phyloP scores from a whole-genome alignment of 2,113 vertebrate species.

The Petrocephalus microphthalmus region DNA sequence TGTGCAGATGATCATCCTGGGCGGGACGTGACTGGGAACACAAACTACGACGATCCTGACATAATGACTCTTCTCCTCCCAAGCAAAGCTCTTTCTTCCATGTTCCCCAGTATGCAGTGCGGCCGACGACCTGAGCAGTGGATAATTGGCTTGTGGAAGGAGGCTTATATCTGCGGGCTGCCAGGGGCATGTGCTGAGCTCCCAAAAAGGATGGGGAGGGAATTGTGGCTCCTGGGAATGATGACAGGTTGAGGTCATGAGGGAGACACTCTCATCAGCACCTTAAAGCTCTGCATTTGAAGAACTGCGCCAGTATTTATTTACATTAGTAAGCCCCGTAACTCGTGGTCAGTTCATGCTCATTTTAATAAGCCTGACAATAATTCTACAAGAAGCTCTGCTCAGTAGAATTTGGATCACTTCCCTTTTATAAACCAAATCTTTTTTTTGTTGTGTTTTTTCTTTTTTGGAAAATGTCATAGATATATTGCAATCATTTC shows the following conservation, averaged over 20 bases:
- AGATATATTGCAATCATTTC: conserved; percentile 38
- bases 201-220: not conserved
- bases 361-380: not conserved
- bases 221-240: not conserved
- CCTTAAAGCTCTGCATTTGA: not conserved
- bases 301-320: not conserved
- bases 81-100: not conserved
- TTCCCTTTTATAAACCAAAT: not conserved
- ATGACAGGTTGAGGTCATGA: not conserved
- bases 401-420: not conserved
- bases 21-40: not conserved
- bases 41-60: not conserved
- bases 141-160: not conserved
- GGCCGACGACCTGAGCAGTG: not conserved
- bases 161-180: not conserved
- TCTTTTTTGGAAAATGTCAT: conserved; percentile 32
- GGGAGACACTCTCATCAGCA: not conserved
- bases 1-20: not conserved
- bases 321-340: not conserved
- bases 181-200: not conserved
- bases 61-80: not conserved
- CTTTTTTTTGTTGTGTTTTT: not conserved
- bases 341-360: not conserved
- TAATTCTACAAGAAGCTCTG: conserved; percentile 9
- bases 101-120: not conserved